phyloP scores from a whole-genome alignment of 1,140 invertebrate species.

The Trachymyrmex cornetzi region DNA sequence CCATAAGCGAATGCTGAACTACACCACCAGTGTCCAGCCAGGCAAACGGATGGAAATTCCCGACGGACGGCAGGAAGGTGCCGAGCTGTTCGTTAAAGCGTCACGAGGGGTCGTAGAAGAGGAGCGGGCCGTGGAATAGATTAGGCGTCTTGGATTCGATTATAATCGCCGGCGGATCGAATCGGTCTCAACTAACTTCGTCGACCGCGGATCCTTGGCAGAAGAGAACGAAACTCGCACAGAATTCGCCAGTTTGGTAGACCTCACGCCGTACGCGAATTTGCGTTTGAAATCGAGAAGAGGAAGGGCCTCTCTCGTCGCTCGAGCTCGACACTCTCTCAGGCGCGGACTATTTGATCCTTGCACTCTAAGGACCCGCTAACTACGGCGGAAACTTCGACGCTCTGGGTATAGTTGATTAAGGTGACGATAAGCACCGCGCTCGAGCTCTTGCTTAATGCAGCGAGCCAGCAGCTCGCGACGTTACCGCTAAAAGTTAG shows the following conservation, averaged over 20 bases:
- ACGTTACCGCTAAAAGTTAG: slow-evolving; percentile 60
- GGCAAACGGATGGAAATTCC: slow-evolving; percentile 54
- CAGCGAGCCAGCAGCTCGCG: slow-evolving; percentile 42
- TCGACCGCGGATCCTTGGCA: slow-evolving; percentile 74
- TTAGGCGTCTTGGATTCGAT: slow-evolving; percentile 72
- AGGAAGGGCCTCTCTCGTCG: slow-evolving; percentile 4
- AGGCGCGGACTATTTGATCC: slow-evolving; percentile 50
- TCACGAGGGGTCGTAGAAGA: slow-evolving; percentile 36
- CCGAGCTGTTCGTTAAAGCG: slow-evolving; percentile 35
- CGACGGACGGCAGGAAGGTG: slow-evolving; percentile 39
- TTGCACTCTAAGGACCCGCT: slow-evolving; percentile 43
- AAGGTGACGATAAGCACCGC: slow-evolving; percentile 56
- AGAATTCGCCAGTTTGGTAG: slow-evolving; percentile 67
- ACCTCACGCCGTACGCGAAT: slow-evolving; percentile 73
- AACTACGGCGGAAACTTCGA: slow-evolving; percentile 59
- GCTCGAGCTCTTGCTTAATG: slow-evolving; percentile 63
- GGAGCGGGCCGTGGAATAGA: slow-evolving; percentile 46
- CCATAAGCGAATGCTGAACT: slow-evolving; percentile 39
- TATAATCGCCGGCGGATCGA: slow-evolving; percentile 71
- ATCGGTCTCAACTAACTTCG: slow-evolving; percentile 76
- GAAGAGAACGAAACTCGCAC: slow-evolving; percentile 66
- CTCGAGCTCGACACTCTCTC: slow-evolving; percentile 39
- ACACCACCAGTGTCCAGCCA: slow-evolving; percentile 41
- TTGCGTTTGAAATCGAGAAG: slow-evolving; percentile 80
- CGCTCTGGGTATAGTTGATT: slow-evolving; percentile 57